A percentile compares a stretch with the other conserved stretches of the same genome.
phyloP scores from a whole-genome alignment of 2,888 invertebrate species.

The Andrena hattorfiana region DNA sequence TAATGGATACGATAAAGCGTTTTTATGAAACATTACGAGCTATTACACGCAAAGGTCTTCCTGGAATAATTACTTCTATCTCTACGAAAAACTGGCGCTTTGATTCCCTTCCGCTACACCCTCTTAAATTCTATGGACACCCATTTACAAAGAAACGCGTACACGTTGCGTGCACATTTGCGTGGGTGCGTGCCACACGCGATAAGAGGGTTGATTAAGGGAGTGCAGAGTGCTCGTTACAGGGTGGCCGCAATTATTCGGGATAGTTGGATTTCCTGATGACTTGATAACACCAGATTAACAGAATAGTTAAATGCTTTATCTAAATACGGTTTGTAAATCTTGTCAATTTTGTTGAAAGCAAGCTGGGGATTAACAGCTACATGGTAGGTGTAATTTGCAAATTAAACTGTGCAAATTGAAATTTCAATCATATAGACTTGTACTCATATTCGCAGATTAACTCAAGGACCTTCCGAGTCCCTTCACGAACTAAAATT shows the following conservation, averaged over 20 bases:
- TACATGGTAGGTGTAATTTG: neutral
- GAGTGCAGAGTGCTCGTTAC: conserved; percentile 46
- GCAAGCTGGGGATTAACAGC: neutral
- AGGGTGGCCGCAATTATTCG: conserved; percentile 21
- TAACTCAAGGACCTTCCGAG: too few relatives aligned
- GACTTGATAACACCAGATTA: conserved; percentile 15
- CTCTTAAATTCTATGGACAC: conserved; percentile 24
- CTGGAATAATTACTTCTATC: conserved; percentile 37
- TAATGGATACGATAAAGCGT: neutral
- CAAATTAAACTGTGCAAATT: too few relatives aligned
- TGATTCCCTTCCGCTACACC: conserved; percentile 31
- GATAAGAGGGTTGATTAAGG: conserved; percentile 64
- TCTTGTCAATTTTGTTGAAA: neutral
- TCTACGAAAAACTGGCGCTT: conserved; percentile 16
- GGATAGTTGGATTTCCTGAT: conserved; percentile 29
- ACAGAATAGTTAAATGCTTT: conserved; percentile 14
- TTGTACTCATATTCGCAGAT: too few relatives aligned
- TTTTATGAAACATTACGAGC: conserved; percentile 14
- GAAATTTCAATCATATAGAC: too few relatives aligned
- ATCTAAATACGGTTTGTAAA: neutral
- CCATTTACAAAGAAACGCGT: conserved; percentile 40
- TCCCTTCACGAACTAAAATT: too few relatives aligned
- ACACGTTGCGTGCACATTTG: conserved; percentile 49
- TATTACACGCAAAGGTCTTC: conserved; percentile 13
- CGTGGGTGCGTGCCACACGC: conserved; percentile 66